Conservation (phyloP, 64 coral and sea anemone genomes). For the Trachythela sp. region DNA sequence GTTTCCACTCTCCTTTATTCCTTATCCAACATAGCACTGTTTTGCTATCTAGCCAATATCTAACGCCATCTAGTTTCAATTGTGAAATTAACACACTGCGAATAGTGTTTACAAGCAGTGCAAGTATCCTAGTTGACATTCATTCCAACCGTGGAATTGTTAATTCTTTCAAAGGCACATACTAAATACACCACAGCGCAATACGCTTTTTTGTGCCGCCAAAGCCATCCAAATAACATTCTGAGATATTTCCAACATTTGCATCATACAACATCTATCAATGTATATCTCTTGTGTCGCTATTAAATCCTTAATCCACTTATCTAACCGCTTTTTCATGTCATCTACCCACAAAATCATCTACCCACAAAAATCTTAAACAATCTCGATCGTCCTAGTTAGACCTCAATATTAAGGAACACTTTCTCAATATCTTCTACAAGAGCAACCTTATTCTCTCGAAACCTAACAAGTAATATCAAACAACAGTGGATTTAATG, state of each 20-base stretch:
- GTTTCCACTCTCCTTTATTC: slow-evolving; percentile 29
- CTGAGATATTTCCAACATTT: neutral
- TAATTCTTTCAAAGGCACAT: slow-evolving; percentile 5
- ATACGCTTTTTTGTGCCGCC: slow-evolving; percentile 4
- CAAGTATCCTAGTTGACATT: slow-evolving; percentile 32
- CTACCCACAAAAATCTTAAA: neutral
- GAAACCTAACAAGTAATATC: neutral
- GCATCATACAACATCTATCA: neutral
- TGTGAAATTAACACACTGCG: neutral
- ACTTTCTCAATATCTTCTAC: neutral
- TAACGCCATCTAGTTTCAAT: neutral
- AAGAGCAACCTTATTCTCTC: neutral
- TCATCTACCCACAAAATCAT: neutral
- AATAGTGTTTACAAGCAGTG: slow-evolving; percentile 5
- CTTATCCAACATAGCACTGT: slow-evolving; percentile 46
- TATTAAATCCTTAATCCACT: slow-evolving; percentile 12
- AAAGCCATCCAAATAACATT: slow-evolving; percentile 16
- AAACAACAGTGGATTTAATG: neutral
- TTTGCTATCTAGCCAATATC: slow-evolving; percentile 28
- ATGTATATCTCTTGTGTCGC: neutral
- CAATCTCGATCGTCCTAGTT: neutral
- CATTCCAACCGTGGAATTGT: slow-evolving; percentile 26
- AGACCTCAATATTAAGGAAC: neutral
- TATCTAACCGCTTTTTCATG: neutral
- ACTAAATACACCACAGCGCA: neutral